Evolutionary conservation across 2,113 vertebrate species (phyloP), one percentile per base, ranked within the genome.

Genomic region (Macaca mulatta): DNA sequence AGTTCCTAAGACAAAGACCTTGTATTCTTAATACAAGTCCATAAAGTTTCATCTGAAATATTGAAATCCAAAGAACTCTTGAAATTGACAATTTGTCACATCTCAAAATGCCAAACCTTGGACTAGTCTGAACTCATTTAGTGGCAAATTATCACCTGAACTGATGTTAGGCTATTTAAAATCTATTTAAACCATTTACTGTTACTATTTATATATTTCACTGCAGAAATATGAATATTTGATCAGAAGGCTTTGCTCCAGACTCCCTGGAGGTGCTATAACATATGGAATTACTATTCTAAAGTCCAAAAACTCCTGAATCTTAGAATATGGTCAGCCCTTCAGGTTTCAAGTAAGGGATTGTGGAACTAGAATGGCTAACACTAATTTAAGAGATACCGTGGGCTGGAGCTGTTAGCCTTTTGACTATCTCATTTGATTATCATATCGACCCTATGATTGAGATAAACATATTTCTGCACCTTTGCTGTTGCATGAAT

Each of bases 191-290:
- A 87, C 32, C 25, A 75, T 69, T 91, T 82, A 55, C 70, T 92
- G 61, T 87, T 52, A 86, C 22, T 43, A 57, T 90, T 70, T 84
- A 9, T 86, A 61, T 72, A 18, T 84, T 78, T 90, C n/a, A 52
- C n/a, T 61, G 20, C 18, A 90, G 88, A 94, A 95, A 92, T 74
- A 80, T 57, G 40, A 94, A 70, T 59, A 38, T 45, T 87, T 95
- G 67, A 92, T 59, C 78, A 96, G 55, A 83, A 70, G 18, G 6
- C 79, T 93, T 89, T 74, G 30, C 30, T 85, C 25, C 52, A 81
- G 69, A 87, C 11, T 48, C 38, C 67, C 40, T 69, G 30, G 25
- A 22, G n/a, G 30, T 89, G n/a, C n/a, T 72, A 27, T 3, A 35
- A 35, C 8, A 69, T 69, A 22, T 5, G 72, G 59, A 84, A 92